A percentile compares a stretch with the other conserved stretches of the same genome.
Conservation (phyloP, 2,888 invertebrate genomes). For the Pyrocoelia pectoralis region DNA sequence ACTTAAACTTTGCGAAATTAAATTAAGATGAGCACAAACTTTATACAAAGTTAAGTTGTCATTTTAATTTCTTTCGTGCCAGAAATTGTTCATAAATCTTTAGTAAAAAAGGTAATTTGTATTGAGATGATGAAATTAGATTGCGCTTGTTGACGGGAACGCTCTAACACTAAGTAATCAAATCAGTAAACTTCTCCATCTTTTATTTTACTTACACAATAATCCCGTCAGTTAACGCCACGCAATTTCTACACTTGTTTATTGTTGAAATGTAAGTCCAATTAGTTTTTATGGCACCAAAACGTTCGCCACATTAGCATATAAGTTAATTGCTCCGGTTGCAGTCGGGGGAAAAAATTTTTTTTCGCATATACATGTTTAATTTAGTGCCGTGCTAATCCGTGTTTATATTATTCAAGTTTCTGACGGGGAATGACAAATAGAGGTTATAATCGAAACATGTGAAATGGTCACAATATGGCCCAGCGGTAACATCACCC, state of each 20-base stretch:
- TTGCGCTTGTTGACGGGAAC: conserved; percentile 6
- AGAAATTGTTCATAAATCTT: conserved; percentile 34
- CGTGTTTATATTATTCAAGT: conserved; percentile 27
- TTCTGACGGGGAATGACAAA: conserved; percentile 31
- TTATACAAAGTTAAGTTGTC: conserved; percentile 32
- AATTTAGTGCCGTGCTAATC: conserved; percentile 18
- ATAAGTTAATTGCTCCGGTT: not conserved
- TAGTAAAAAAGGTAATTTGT: conserved; percentile 37
- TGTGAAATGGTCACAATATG: conserved; percentile 36
- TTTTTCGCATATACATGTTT: conserved; percentile 18
- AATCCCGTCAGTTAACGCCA: not conserved
- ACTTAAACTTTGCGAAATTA: conserved; percentile 35
- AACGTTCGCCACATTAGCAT: not conserved
- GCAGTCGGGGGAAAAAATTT: not conserved
- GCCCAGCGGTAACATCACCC: conserved; percentile 44
- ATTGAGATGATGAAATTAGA: conserved; percentile 32
- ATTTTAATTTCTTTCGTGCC: conserved; percentile 35
- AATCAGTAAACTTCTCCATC: not conserved
- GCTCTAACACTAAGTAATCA: not conserved
- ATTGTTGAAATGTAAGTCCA: not conserved
- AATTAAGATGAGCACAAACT: conserved; percentile 35
- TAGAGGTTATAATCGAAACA: conserved; percentile 35
- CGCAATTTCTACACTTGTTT: not conserved
- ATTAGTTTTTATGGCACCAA: not conserved
- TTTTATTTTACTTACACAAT: not conserved